Base-by-base conservation (phyloP, 2,888 invertebrate genomes). In the Leptinotarsa juncta region DNA sequence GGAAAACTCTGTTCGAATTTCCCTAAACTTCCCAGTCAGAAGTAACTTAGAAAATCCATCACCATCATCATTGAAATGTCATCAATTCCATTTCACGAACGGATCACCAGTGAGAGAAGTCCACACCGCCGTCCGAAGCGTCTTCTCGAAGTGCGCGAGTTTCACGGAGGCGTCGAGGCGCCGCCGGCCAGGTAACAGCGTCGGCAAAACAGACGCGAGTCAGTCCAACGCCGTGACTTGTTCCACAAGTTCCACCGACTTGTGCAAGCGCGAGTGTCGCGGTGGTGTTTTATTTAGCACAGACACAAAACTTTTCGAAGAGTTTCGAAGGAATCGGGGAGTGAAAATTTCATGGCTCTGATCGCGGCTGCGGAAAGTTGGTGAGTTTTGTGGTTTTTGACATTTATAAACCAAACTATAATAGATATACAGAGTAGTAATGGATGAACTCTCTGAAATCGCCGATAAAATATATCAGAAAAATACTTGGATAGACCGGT, bases 111-210 rank as follows among this genome's bases (percentile, higher is more conserved):
- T 16, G 18, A n/a, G 53, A 53, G 53, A 18, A 10, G n/a, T 18
- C 53, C 60, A 20, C 26, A 20, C 26, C 60, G 23, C 20, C 57
- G 23, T 23, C 23, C 20, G 5, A 65, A 65, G 12, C 65, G 18
- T 26, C 55, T 68, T 32, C 55, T 42, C 16, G 55, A 18, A 55
- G 55, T 55, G 68, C 26, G 55, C 53, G 68, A 55, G 68, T 55
- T 42, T 15, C 68, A 14, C 14, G 10, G 26, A 32, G 53, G 55
- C 68, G 32, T 48, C 51, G 50, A 32, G 55, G 68, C 68, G 55
- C 55, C 68, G 68, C 42, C 16, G 68, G 42, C 55, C 67, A 68
- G 68, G 68, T 68, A 51, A 68, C 68, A 20, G 68, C 68, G 68
- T 68, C 68, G 68, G 51, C 55, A 68, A 26, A 53, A 53, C 68